Evolutionary conservation across 2,113 vertebrate genomes (phyloP).

Genomic region (Rynchops niger): DNA sequence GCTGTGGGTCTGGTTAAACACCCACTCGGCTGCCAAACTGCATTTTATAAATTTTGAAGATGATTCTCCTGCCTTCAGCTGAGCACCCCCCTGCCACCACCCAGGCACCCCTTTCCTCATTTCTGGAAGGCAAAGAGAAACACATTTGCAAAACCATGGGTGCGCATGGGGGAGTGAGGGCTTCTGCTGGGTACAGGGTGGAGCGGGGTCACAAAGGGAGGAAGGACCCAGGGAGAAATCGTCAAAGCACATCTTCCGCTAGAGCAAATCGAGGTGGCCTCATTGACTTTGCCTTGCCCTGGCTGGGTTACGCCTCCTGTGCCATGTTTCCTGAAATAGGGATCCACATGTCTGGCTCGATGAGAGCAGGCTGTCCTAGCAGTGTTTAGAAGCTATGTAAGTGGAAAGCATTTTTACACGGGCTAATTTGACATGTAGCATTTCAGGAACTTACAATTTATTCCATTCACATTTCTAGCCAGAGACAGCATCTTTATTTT

Average conservation of each 20-base stretch:
- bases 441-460: conserved; percentile 58
- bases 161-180: accelerated
- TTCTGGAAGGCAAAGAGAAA: not conserved
- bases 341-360: not conserved
- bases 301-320: not conserved
- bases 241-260: not conserved
- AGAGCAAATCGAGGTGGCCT: not conserved
- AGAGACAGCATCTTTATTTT: conserved; percentile 29
- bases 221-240: not conserved
- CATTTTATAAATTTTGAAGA: not conserved
- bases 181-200: not conserved
- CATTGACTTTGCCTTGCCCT: not conserved
- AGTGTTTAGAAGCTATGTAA: conserved; percentile 31
- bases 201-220: accelerated
- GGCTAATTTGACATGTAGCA: conserved; percentile 18
- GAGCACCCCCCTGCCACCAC: not conserved
- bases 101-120: not conserved
- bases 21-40: not conserved
- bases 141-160: not conserved
- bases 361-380: conserved; percentile 23
- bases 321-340: conserved; percentile 47
- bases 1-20: not conserved
- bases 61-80: not conserved
- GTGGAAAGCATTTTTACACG: conserved; percentile 45
- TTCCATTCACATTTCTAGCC: conserved; percentile 21